These are phyloP conservation scores for Rhynchophorus ferrugineus DNA, from an alignment of 1,140 invertebrate species.

Conservation along the genomic window DNA sequence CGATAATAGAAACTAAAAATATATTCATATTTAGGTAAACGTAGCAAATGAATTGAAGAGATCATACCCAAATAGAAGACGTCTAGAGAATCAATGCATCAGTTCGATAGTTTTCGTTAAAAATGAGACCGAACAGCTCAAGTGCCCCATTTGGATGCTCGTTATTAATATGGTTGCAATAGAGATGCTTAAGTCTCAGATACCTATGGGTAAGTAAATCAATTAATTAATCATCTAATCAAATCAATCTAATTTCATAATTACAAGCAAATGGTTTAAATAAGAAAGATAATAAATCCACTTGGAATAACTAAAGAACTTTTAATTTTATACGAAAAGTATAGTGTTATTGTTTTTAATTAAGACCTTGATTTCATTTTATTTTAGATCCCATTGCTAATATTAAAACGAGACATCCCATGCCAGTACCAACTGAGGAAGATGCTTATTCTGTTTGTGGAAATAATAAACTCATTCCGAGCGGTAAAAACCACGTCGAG, in stretches of 20 bases:
- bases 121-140: slow-evolving; percentile 71
- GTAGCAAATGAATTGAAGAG: slow-evolving; percentile 74
- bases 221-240: background rate
- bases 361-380: too few relatives aligned
- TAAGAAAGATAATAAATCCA: too few relatives aligned
- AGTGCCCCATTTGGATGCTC: slow-evolving; percentile 89
- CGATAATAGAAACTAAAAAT: background rate
- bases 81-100: slow-evolving; percentile 81
- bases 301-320: too few relatives aligned
- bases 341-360: too few relatives aligned
- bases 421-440: background rate
- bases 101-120: slow-evolving; percentile 82
- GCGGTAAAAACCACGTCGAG: background rate
- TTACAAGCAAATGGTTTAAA: background rate
- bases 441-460: background rate
- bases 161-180: slow-evolving; percentile 91
- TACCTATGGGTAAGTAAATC: slow-evolving; percentile 66
- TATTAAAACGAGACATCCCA: background rate
- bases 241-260: background rate
- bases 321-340: too few relatives aligned
- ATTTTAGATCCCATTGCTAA: background rate
- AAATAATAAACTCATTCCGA: background rate
- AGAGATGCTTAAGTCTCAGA: slow-evolving; percentile 87
- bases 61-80: slow-evolving; percentile 77
- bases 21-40: slow-evolving; percentile 43